Conservation (phyloP, 2,797 vertebrate species). For the Eutrigla gurnardus region DNA sequence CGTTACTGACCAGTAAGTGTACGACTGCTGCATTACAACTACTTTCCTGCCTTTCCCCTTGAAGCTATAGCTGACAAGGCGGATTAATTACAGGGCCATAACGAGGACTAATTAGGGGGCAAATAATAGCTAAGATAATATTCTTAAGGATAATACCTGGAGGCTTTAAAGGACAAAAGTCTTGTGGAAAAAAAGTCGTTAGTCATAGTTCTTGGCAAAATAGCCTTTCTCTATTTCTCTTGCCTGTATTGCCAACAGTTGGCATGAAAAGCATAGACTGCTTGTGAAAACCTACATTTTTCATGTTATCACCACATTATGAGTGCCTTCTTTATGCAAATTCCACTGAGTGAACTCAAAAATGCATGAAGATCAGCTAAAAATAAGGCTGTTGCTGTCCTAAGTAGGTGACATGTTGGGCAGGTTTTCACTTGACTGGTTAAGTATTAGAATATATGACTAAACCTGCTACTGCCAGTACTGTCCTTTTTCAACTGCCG, state of each 20-base stretch:
- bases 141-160: slow-evolving; percentile 62
- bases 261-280: slow-evolving; percentile 9
- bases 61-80: slow-evolving; percentile 55
- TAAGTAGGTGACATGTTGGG: slow-evolving; percentile 26
- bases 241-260: slow-evolving; percentile 27
- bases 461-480: slow-evolving; percentile 7
- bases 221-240: slow-evolving; percentile 34
- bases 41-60: slow-evolving; percentile 47
- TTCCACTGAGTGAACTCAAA: slow-evolving; percentile 1
- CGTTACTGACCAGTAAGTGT: slow-evolving; percentile 28
- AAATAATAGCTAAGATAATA: slow-evolving; percentile 70
- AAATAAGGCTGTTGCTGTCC: not conserved
- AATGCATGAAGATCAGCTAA: slow-evolving; percentile 4
- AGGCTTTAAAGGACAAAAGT: slow-evolving; percentile 72
- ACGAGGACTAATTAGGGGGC: slow-evolving; percentile 72
- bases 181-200: slow-evolving; percentile 32
- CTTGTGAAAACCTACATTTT: not conserved
- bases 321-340: not conserved
- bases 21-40: slow-evolving; percentile 27
- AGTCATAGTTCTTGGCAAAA: slow-evolving; percentile 51
- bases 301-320: not conserved
- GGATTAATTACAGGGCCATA: slow-evolving; percentile 65
- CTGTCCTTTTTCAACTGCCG: slow-evolving; percentile 36
- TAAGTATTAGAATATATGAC: not conserved
- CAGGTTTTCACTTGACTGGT: not conserved